phyloP scores from a whole-genome alignment of 2,113 vertebrate species.

The Seriola rivoliana region DNA sequence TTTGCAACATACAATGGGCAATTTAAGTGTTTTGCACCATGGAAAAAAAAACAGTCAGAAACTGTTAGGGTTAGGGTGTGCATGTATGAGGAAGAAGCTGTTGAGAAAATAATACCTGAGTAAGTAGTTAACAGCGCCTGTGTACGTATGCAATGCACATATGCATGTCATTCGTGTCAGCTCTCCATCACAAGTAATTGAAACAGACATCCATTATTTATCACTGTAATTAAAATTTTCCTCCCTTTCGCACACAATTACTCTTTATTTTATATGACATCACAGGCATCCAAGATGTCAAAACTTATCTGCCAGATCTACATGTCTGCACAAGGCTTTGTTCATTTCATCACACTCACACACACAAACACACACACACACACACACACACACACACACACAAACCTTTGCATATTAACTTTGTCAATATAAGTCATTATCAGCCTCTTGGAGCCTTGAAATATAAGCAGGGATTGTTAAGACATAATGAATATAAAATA shows the following conservation, averaged over 20 bases:
- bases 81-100: background rate
- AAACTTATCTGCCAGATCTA: slow-evolving; percentile 1
- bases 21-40: background rate
- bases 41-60: slow-evolving; percentile 13
- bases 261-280: slow-evolving; percentile 27
- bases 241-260: slow-evolving; percentile 12
- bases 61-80: background rate
- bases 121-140: background rate
- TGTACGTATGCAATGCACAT: background rate
- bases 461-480: background rate
- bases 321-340: background rate
- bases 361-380: background rate
- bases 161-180: background rate
- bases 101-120: background rate
- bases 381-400: background rate
- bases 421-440: slow-evolving; percentile 1
- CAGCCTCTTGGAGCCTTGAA: background rate
- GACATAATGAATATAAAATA: background rate
- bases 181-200: slow-evolving; percentile 15
- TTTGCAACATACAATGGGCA: no score
- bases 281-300: background rate
- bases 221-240: slow-evolving; percentile 2
- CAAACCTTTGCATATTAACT: background rate
- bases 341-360: slow-evolving; percentile 13
- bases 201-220: slow-evolving; percentile 26